phyloP scores from a whole-genome alignment of 2,113 vertebrate genomes.

The Haemorhous mexicanus region DNA sequence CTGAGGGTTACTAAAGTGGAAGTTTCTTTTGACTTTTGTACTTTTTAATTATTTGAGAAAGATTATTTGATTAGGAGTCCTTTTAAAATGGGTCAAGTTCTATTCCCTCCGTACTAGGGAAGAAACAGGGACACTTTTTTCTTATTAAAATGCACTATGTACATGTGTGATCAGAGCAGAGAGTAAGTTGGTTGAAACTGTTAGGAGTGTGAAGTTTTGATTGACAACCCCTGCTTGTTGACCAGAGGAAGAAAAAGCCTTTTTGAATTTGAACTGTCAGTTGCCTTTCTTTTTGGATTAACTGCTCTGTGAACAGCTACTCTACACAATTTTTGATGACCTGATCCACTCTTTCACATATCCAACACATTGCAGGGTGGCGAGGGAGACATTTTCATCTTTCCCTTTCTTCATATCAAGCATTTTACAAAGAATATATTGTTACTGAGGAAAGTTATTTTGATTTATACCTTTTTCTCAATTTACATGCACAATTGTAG shows the following conservation, averaged over 20 bases:
- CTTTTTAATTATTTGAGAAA: background rate
- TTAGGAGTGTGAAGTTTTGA: background rate
- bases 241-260: background rate
- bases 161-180: background rate
- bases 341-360: background rate
- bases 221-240: background rate
- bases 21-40: background rate
- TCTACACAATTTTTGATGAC: background rate
- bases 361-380: background rate
- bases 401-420: background rate
- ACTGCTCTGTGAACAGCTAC: background rate
- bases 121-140: background rate
- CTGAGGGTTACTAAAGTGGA: background rate
- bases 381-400: background rate
- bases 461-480: background rate
- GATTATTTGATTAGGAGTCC: background rate
- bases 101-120: background rate
- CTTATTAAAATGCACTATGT: background rate
- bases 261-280: background rate
- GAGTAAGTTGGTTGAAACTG: background rate
- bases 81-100: background rate
- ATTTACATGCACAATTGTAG: background rate
- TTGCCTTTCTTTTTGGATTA: background rate
- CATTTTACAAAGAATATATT: background rate
- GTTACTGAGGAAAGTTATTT: background rate